Percentiles rank a stretch among this genome's conserved stretches.
These are phyloP conservation scores for Stratiolaelaps scimitus DNA, from an alignment of 1,140 invertebrate genomes.

Conservation along the genomic window DNA sequence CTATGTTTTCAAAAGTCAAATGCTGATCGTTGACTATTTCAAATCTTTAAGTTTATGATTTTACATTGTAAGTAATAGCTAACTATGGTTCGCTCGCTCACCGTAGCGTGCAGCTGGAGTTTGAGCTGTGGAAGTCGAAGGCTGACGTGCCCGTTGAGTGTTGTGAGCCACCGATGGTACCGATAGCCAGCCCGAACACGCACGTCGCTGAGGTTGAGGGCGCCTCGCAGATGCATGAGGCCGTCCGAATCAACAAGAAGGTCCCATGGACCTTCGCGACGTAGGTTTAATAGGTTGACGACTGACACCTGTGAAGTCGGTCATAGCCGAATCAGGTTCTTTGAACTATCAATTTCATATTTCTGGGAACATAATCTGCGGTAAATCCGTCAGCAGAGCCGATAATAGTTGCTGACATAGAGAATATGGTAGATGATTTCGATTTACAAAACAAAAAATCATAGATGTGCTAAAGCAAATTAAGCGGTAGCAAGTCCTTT, in stretches of 20 bases:
- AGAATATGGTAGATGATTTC: too few species aligned
- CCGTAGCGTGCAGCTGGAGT: slow-evolving; percentile 1
- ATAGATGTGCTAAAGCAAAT: too few species aligned
- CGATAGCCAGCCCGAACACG: not conserved
- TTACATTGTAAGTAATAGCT: not conserved
- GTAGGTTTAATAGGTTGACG: not conserved
- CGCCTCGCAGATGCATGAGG: not conserved
- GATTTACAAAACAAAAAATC: too few species aligned
- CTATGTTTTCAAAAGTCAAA: too few species aligned
- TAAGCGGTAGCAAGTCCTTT: too few species aligned
- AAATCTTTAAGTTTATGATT: not conserved
- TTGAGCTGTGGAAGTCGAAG: not conserved
- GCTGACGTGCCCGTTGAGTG: not conserved
- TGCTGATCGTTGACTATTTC: not conserved
- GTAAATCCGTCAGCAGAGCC: too few species aligned
- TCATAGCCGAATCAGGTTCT: too few species aligned
- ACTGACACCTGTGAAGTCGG: not conserved
- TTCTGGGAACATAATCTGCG: too few species aligned
- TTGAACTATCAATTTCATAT: too few species aligned
- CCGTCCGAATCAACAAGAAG: slow-evolving; percentile 5
- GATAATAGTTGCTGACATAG: too few species aligned
- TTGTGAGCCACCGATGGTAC: slow-evolving; percentile 5
- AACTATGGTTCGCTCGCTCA: not conserved
- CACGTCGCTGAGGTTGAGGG: not conserved
- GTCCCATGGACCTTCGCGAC: not conserved